Base-by-base conservation (phyloP, 2,888 invertebrate species). In the Zygogramma bicolorata region DNA sequence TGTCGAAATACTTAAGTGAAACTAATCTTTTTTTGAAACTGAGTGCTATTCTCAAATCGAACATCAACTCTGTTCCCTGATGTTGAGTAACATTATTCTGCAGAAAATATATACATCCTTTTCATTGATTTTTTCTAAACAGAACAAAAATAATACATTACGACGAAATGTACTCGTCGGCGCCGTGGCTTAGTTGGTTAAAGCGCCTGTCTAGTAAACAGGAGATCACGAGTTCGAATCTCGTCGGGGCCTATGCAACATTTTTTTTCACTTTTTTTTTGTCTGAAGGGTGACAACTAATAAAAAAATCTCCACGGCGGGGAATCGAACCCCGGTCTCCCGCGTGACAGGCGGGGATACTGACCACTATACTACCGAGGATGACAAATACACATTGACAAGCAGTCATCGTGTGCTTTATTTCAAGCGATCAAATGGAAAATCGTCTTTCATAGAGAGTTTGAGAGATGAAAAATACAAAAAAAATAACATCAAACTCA, bases 121-220 rank as follows among this genome's bases (percentile, higher is more conserved):
- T 34, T 3, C n/a, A 4, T 38, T 13, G 2, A 38, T 38, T 38
- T 38, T 13, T 13, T 38, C 38, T 38, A 38, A 38, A 38, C 4
- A 7, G n/a, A 13, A 38, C 1, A 13, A n/a, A n/a, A n/a, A n/a
- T n/a, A n/a, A n/a, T n/a, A n/a, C n/a, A n/a, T 34, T 34, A 8
- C 8, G 1, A 1, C 3, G 34, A 3, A 1, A 3, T 3, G 1
- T 6, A 6, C 62, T 67, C 71, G n/a, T n/a, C 68, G 93, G 92
- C 90, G 90, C 89, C 89, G 90, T 92, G 92, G 92, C 92, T 93
- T 93, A 93, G 93, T 93, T 93, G 93, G 93, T 93, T 91, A 91
- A 90, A 90, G 90, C 90, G 90, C 90, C 90, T 90, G 90, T 90
- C 90, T 91, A 90, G 91, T 91, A 91, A 91, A 90, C 91, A 90